These are phyloP conservation scores for Clostera curtula DNA, from an alignment of 2,888 invertebrate genomes.

Conservation along the genomic window DNA sequence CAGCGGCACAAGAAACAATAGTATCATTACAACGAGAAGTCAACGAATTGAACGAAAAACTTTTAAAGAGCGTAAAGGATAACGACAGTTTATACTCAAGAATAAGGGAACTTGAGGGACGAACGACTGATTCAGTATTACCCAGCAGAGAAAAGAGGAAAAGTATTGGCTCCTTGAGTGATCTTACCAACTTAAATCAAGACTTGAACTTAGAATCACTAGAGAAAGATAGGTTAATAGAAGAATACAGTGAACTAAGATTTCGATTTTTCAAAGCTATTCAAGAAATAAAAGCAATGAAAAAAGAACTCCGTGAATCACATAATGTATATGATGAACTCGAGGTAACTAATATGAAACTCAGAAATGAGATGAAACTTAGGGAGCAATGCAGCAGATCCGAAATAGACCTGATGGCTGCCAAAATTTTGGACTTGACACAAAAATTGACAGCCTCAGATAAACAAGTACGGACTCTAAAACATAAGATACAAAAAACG, in stretches of 20 bases:
- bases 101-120: constrained; percentile 82
- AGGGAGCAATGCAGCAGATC: constrained; percentile 79
- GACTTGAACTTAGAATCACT: constrained; percentile 83
- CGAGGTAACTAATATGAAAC: constrained; percentile 84
- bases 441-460: constrained; percentile 87
- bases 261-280: constrained; percentile 88
- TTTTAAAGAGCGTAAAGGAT: constrained; percentile 83
- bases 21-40: constrained; percentile 80
- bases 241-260: constrained; percentile 86
- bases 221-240: constrained; percentile 84
- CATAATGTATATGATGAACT: constrained; percentile 86
- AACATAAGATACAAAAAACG: constrained; percentile 85
- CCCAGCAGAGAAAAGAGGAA: constrained; percentile 75
- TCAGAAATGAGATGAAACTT: constrained; percentile 81
- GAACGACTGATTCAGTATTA: constrained; percentile 53
- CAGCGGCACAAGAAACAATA: constrained; percentile 78
- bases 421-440: constrained; percentile 88
- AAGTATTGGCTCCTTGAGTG: constrained; percentile 86
- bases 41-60: constrained; percentile 77
- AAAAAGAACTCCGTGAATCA: constrained; percentile 85
- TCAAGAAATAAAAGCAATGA: constrained; percentile 87
- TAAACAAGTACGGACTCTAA: constrained; percentile 85
- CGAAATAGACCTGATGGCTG: constrained; percentile 86
- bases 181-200: constrained; percentile 85
- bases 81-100: constrained; percentile 83